Base-by-base conservation (phyloP, 2,113 vertebrate genomes). In the Lipotes vexillifer region DNA sequence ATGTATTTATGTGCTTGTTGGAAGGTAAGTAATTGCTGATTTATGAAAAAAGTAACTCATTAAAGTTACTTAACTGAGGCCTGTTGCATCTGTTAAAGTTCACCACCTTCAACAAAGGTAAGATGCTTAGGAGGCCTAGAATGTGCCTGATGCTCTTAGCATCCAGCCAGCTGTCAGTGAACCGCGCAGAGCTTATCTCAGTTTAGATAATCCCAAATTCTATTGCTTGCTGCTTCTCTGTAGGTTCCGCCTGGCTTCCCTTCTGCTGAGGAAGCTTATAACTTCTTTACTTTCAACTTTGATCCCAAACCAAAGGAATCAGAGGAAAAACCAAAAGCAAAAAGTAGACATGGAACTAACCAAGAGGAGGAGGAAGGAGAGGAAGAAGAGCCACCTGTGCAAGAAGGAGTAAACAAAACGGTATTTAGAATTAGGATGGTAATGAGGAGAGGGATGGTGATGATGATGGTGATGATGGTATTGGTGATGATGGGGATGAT, bases 261-360 rank as follows among this genome's bases (percentile, higher is more conserved):
- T 17, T 99, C 99, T 3, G 97, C 98, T 18, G 99, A 99, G 91
- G 99, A 99, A 93, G 98, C 99, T 0, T 99, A 99, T 96, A 99
- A 99, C 93, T 99, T 99, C 97, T 99, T 99, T 94, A 99, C 99
- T 2, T 99, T 99, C 74, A 99, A 98, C 98, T 99, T 99, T 98
- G 99, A 99, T 96, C 98, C 99, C 0, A 98, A 99, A n/a, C 98
- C 98, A 31, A 98, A 98, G 15, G 97, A 86, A 74, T 1, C 18
- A 25, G 96, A 96, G 49, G 75, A 72, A 66, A 93, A 93, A 75
- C 49, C 59, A 29, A 98, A 95, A 92, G 97, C 92, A n/a, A 95
- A 81, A 41, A 93, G 49, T 20, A 88, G 74, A 81, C 52, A 33
- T 1, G 96, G 84, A 68, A 84, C 97, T 29, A 94, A 90, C 3